Percentiles rank a stretch among this genome's conserved stretches.
Evolutionary conservation across 2,113 vertebrate species (phyloP).

Genomic region (Chiloscyllium plagiosum): DNA sequence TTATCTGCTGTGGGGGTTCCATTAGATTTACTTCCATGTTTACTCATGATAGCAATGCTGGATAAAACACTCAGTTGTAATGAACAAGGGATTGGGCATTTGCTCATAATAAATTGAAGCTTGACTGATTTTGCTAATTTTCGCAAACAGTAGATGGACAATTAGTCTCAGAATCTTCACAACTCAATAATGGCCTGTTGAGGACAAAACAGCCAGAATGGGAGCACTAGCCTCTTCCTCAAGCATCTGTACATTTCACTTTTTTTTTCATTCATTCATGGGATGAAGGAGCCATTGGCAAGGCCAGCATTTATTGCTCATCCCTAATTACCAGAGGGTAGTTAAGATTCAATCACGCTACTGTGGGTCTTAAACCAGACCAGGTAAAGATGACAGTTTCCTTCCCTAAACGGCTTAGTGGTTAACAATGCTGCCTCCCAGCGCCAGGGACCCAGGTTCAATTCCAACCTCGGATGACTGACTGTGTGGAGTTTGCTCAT

Average conservation of each 20-base stretch:
- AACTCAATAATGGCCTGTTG: not conserved
- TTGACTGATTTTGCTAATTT: not conserved
- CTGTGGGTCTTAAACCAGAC: too few relatives aligned
- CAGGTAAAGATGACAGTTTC: too few relatives aligned
- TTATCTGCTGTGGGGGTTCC: too few relatives aligned
- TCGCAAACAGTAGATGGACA: not conserved
- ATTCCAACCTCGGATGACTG: too few relatives aligned
- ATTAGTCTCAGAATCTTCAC: not conserved
- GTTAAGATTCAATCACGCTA: too few relatives aligned
- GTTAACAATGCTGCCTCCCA: too few relatives aligned
- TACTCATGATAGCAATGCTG: not conserved
- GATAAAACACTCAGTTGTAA: not conserved
- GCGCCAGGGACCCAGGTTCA: too few relatives aligned
- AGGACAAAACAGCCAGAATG: not conserved
- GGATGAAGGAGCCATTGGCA: too few relatives aligned
- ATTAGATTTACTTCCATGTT: not conserved
- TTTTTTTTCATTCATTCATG: not conserved
- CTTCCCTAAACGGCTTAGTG: too few relatives aligned
- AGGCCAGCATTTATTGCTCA: too few relatives aligned
- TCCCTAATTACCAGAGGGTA: too few relatives aligned
- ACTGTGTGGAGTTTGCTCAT: too few relatives aligned
- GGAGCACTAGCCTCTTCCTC: not conserved
- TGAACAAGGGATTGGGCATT: not conserved
- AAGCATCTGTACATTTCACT: not conserved
- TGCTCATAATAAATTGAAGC: not conserved